Base-by-base conservation (phyloP, 1,140 invertebrate species). In the Procambarus virginalis region DNA sequence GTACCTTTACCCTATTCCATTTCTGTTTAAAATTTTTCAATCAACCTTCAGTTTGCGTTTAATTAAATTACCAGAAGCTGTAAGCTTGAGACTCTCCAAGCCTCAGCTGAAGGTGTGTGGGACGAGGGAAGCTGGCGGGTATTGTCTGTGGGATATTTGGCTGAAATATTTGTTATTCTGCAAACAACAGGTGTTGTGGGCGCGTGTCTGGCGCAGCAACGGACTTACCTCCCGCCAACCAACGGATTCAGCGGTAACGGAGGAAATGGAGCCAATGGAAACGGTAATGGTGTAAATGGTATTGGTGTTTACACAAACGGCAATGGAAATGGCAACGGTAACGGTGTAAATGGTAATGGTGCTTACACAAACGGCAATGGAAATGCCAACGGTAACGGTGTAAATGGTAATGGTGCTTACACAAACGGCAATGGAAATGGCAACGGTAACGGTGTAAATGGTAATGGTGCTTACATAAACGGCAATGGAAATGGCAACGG, bases 381-480 rank as follows among this genome's bases (percentile, higher is more conserved):
- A 8, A 58, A 58, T 17, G 51, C 0, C 14, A 58, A 58, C 17
- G 78, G 64, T 51, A 79, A 79, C 48, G 77, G 77, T 34, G 34
- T 34, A 20, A 51, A n/a, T 1, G 78, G 51, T 10, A 80, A 80
- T 46, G 78, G 78, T 58, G 78, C 9, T 58, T 80, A 80, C 51
- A 80, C 78, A 34, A 34, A 34, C 34, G 34, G 34, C 34, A 34
- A 34, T 34, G 34, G 34, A 34, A 34, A 34, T 34, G 34, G 34
- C 75, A 81, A 81, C 55, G 34, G 34, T 34, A 34, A 34, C 34
- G 79, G 79, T 34, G 34, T 34, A n/a, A 22, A 58, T 46, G 77
- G 77, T 20, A 51, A 51, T 49, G 78, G 51, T 6, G 58, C 12
- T 14, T 22, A 34, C n/a, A 20, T 0, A 5, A 81, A 81, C 55